phyloP scores from a whole-genome alignment of 2,113 vertebrate genomes.

The Chrysemys picta region DNA sequence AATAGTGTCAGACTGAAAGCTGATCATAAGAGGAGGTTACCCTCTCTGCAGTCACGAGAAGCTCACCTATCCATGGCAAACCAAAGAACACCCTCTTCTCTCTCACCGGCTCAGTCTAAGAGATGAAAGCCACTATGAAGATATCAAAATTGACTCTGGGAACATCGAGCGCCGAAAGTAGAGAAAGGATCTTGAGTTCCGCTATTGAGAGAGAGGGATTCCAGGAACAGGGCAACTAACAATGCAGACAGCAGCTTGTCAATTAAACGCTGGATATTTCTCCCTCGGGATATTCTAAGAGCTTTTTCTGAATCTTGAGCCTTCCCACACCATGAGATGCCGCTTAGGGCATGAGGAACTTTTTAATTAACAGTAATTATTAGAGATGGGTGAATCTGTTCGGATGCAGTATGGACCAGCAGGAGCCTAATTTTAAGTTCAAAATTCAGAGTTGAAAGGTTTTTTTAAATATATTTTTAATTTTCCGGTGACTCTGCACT shows the following conservation, averaged over 20 bases:
- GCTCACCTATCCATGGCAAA: neutral
- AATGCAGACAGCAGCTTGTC: constrained; percentile 22
- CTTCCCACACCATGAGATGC: neutral
- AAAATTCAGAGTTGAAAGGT: neutral
- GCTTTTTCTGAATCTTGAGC: neutral
- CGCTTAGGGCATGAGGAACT: constrained; percentile 26
- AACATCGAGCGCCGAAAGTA: neutral
- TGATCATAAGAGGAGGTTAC: neutral
- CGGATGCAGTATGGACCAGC: neutral
- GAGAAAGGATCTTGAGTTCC: rapidly evolving
- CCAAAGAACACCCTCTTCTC: neutral
- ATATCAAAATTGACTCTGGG: neutral
- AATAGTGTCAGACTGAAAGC: neutral
- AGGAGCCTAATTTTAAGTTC: neutral
- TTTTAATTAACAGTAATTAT: constrained; percentile 63
- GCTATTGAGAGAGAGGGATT: neutral
- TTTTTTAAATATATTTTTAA: neutral
- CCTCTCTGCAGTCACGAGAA: neutral
- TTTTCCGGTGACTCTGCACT: too few species aligned
- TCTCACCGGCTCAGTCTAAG: rapidly evolving
- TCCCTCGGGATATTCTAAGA: constrained; percentile 21
- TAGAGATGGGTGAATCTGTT: constrained; percentile 32
- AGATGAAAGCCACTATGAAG: neutral
- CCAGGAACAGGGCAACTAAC: neutral
- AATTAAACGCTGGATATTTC: neutral